A percentile compares a stretch with the other conserved stretches of the same genome.
Conservation (phyloP, 2,888 invertebrate genomes). For the Noctuana brunneofusca region DNA sequence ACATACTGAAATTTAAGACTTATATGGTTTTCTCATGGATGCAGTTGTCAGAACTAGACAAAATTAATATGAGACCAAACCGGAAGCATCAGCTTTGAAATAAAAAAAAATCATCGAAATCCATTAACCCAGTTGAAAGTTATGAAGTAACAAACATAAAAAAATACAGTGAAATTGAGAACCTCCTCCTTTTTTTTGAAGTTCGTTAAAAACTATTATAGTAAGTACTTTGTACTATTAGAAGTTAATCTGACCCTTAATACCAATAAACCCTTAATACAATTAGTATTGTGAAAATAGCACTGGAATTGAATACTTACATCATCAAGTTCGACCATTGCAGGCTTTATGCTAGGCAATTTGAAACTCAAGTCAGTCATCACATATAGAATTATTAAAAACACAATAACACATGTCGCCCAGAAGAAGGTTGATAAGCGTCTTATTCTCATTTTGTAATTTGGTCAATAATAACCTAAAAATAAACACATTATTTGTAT, state of each 20-base stretch:
- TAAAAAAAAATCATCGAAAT: too few relatives aligned
- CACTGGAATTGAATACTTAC: slow-evolving; percentile 66
- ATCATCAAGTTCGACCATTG: slow-evolving; percentile 81
- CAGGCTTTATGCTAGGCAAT: slow-evolving; percentile 81
- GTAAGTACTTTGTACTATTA: slow-evolving; percentile 5
- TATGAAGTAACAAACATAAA: too few relatives aligned
- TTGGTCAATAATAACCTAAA: neutral
- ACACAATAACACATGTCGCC: slow-evolving; percentile 82
- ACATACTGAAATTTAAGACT: too few relatives aligned
- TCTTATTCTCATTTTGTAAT: slow-evolving; percentile 76
- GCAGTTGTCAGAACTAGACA: too few relatives aligned
- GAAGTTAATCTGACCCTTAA: slow-evolving; percentile 1
- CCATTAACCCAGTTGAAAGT: too few relatives aligned
- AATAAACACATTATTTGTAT: neutral
- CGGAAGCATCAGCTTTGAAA: too few relatives aligned
- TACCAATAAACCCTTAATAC: slow-evolving; percentile 13
- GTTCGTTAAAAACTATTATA: neutral
- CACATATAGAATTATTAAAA: slow-evolving; percentile 85
- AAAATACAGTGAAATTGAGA: too few relatives aligned
- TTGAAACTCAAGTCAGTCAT: slow-evolving; percentile 85
- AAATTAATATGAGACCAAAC: too few relatives aligned
- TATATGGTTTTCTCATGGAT: too few relatives aligned
- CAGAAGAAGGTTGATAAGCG: slow-evolving; percentile 83
- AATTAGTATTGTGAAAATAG: slow-evolving; percentile 9
- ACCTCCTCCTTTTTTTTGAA: too few relatives aligned